Percentiles rank a stretch among this genome's conserved stretches.
Conservation (phyloP, 2,113 vertebrate species). For the Entelurus aequoreus region DNA sequence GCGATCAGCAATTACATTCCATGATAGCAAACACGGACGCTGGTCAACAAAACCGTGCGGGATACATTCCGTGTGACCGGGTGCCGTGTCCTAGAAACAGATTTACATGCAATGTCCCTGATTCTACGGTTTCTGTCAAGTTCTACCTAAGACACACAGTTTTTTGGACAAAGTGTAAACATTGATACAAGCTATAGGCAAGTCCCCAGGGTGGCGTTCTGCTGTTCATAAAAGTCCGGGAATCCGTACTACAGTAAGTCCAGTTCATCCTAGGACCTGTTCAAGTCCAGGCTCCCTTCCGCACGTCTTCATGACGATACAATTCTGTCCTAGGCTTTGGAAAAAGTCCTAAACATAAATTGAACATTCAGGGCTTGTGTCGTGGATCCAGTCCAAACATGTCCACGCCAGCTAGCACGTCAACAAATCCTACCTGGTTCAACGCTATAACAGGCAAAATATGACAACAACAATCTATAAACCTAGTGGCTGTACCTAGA, state of each 20-base stretch:
- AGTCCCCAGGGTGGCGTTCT: background rate
- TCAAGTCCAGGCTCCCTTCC: background rate
- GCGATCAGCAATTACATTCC: too few relatives aligned
- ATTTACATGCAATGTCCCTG: slow-evolving; percentile 52
- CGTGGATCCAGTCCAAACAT: background rate
- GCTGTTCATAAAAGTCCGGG: background rate
- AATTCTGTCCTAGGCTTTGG: too few relatives aligned
- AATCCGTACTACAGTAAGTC: background rate
- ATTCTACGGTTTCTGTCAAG: slow-evolving; percentile 46
- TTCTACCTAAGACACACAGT: slow-evolving; percentile 29
- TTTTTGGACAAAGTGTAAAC: slow-evolving; percentile 38
- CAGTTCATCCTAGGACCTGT: background rate
- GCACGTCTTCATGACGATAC: background rate
- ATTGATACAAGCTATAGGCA: slow-evolving; percentile 23
- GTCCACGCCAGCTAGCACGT: background rate
- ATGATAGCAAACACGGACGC: too few relatives aligned
- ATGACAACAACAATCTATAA: background rate
- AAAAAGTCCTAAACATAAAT: slow-evolving; percentile 12
- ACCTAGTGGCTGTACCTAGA: background rate
- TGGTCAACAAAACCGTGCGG: background rate
- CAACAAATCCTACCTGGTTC: background rate
- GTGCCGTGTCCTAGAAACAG: slow-evolving; percentile 5
- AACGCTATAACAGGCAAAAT: background rate
- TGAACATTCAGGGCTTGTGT: background rate
- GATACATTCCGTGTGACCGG: slow-evolving; percentile 1